A percentile compares a stretch with the other conserved stretches of the same genome.
These are phyloP conservation scores for Parochlus steinenii DNA, from an alignment of 2,888 invertebrate species.

Conservation along the genomic window DNA sequence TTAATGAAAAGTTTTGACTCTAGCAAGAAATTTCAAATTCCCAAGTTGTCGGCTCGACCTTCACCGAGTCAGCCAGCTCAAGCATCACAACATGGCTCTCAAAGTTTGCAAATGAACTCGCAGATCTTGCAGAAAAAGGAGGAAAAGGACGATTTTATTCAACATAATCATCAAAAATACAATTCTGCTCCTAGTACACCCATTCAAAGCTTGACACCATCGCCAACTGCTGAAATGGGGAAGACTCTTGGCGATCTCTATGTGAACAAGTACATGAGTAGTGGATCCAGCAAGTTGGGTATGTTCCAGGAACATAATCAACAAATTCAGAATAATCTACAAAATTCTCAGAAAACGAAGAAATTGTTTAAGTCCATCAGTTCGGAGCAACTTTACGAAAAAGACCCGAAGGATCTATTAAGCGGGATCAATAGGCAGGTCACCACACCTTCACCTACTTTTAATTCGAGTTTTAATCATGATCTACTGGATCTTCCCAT, in stretches of 20 bases:
- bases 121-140: conserved; percentile 34
- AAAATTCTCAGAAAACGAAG: conserved; percentile 3
- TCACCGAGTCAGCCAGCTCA: no score
- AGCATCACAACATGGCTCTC: conserved; percentile 21
- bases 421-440: no score
- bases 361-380: conserved; percentile 9
- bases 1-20: conserved; percentile 60
- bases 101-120: conserved; percentile 31
- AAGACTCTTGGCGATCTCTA: background rate
- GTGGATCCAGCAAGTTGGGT: background rate
- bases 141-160: conserved; percentile 29
- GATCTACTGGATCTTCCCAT: no score
- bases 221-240: background rate
- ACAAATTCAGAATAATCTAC: conserved; percentile 2
- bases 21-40: conserved; percentile 79
- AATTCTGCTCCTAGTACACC: conserved; percentile 19
- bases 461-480: no score
- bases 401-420: background rate
- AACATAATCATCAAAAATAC: conserved; percentile 30
- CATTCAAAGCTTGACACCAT: background rate
- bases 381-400: conserved; percentile 6
- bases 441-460: no score
- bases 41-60: conserved; percentile 50
- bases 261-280: background rate
- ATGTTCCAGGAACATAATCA: conserved; percentile 1